Percentiles rank a stretch among this genome's conserved stretches.
Conservation (phyloP, 1,140 invertebrate species). For the Ericerus pela region DNA sequence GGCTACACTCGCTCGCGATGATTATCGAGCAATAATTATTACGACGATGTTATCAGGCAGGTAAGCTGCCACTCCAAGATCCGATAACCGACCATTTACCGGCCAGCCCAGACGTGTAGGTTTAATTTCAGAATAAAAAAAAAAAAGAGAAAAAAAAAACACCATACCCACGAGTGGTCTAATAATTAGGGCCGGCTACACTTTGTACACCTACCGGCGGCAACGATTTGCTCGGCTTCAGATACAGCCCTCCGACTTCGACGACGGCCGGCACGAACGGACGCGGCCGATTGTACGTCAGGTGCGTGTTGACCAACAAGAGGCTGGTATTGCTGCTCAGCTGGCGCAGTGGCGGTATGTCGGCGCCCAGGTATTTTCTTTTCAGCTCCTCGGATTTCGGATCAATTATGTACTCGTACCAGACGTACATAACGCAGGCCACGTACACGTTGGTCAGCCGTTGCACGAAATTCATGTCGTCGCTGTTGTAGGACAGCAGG, state of each 20-base stretch:
- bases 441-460: constrained; percentile 15
- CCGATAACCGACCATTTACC: constrained; percentile 25
- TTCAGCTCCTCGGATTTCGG: constrained; percentile 11
- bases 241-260: constrained; percentile 44
- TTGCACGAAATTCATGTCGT: constrained; percentile 16
- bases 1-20: no score
- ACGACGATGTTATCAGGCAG: neutral
- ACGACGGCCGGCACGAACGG: constrained; percentile 35
- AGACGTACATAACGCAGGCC: neutral
- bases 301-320: constrained; percentile 41
- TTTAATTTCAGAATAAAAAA: no score
- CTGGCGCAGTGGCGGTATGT: constrained; percentile 35
- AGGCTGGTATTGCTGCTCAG: constrained; percentile 25
- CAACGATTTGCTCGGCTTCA: constrained; percentile 25
- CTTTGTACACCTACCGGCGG: constrained; percentile 6
- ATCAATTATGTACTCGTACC: neutral
- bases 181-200: no score
- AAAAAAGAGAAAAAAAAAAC: no score
- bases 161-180: no score
- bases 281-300: constrained; percentile 33
- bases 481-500: neutral
- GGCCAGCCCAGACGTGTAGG: no score
- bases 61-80: neutral
- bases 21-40: no score
- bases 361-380: constrained; percentile 23